Conservation (phyloP, 2,113 vertebrate species). For the Chlorodrepanis virens region DNA sequence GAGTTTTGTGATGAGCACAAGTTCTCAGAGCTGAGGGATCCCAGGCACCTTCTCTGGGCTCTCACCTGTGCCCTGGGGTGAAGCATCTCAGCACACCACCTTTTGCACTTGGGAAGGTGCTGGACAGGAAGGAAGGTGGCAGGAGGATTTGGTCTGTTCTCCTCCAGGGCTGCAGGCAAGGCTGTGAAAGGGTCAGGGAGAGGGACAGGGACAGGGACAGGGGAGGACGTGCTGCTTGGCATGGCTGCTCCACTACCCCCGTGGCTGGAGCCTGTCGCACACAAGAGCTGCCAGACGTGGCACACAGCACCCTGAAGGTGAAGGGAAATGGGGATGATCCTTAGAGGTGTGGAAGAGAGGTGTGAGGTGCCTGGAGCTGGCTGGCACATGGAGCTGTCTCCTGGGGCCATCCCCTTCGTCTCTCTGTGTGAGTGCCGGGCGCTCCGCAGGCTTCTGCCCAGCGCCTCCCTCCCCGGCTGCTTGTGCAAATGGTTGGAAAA, state of each 20-base stretch:
- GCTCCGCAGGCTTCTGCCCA: neutral
- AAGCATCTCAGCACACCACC: fast-evolving
- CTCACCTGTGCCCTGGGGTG: fast-evolving
- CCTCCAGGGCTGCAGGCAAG: neutral
- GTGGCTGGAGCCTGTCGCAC: neutral
- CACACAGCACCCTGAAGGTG: neutral
- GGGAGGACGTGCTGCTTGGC: neutral
- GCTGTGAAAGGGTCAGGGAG: neutral
- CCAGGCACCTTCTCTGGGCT: neutral
- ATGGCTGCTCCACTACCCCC: neutral
- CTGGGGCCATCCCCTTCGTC: neutral
- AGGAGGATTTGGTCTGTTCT: neutral
- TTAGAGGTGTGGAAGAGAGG: neutral
- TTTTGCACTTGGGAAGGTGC: neutral
- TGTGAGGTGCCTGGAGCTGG: neutral
- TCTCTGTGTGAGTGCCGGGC: neutral
- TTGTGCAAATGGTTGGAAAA: neutral
- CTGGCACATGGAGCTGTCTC: neutral
- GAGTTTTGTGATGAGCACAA: fast-evolving
- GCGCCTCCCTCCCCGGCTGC: neutral
- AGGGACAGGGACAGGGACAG: neutral
- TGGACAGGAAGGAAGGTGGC: neutral
- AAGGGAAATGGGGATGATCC: neutral
- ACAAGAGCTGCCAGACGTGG: neutral
- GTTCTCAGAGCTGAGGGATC: neutral